Percentiles rank a stretch among this genome's conserved stretches.
Evolutionary conservation across 2,797 vertebrate genomes (phyloP).

Genomic region (Enteromius anoplus): DNA sequence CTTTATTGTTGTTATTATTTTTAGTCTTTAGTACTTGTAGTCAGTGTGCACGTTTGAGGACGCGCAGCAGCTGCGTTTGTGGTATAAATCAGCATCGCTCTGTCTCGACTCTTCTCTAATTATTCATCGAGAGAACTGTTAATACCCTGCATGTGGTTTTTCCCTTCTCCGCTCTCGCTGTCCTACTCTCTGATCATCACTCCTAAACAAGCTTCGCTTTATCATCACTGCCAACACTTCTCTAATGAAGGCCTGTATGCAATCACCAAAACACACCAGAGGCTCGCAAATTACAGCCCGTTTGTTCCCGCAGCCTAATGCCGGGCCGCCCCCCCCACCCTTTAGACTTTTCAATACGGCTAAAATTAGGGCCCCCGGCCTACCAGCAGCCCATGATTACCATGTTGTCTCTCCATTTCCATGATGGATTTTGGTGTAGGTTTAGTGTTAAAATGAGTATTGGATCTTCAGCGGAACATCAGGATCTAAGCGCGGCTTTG

Average conservation of each 20-base stretch:
- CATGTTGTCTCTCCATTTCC: slow-evolving; percentile 39
- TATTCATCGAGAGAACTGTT: slow-evolving; percentile 62
- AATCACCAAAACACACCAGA: slow-evolving; percentile 61
- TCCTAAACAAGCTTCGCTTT: slow-evolving; percentile 60
- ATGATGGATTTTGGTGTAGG: slow-evolving; percentile 35
- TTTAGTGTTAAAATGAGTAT: slow-evolving; percentile 38
- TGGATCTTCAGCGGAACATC: slow-evolving; percentile 32
- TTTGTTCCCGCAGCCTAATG: slow-evolving; percentile 45
- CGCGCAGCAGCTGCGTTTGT: slow-evolving; percentile 48
- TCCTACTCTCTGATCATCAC: slow-evolving; percentile 55
- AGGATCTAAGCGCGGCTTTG: slow-evolving; percentile 15
- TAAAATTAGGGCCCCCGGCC: slow-evolving; percentile 55
- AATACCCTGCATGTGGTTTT: slow-evolving; percentile 65
- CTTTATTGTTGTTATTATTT: neutral
- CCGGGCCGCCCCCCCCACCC: neutral
- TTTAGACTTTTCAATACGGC: slow-evolving; percentile 41
- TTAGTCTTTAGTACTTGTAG: neutral
- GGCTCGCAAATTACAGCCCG: slow-evolving; percentile 61
- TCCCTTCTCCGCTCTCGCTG: slow-evolving; percentile 32
- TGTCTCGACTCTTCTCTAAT: slow-evolving; percentile 57
- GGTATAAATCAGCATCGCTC: slow-evolving; percentile 54
- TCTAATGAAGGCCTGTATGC: slow-evolving; percentile 50
- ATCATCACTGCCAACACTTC: slow-evolving; percentile 63
- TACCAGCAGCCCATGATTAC: slow-evolving; percentile 47
- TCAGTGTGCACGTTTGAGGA: neutral